These are phyloP conservation scores for Drosophila tropicalis DNA, from an alignment of 1,140 invertebrate genomes.

Conservation along the genomic window DNA sequence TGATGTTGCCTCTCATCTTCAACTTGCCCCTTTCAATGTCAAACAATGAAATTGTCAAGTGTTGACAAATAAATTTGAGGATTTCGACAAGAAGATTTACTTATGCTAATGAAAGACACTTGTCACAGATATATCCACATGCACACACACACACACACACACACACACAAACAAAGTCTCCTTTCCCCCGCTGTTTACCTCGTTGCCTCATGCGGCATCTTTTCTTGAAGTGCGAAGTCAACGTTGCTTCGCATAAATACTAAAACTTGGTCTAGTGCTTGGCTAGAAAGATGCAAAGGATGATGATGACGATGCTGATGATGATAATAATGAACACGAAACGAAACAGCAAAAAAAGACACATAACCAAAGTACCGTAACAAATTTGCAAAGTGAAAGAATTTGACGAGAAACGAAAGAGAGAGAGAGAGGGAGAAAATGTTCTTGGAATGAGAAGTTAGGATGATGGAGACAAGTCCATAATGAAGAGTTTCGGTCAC, in stretches of 20 bases:
- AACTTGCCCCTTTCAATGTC: conserved; percentile 57
- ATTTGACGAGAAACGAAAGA: conserved; percentile 59
- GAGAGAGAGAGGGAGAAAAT: conserved; percentile 62
- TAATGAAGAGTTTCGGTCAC: conserved; percentile 40
- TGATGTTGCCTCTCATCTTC: not conserved
- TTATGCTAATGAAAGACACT: conserved; percentile 82
- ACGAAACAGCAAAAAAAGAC: conserved; percentile 5
- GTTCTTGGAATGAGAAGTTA: conserved; percentile 48
- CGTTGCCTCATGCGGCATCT: conserved; percentile 55
- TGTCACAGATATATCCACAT: conserved; percentile 72
- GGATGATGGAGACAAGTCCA: conserved; percentile 29
- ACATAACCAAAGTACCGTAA: conserved; percentile 66
- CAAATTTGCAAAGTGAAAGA: conserved; percentile 74
- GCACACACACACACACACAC: conserved; percentile 14
- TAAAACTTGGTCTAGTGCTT: conserved; percentile 35
- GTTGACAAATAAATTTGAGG: conserved; percentile 83
- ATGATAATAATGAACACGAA: conserved; percentile 12
- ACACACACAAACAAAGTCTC: not conserved
- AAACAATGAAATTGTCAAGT: conserved; percentile 83
- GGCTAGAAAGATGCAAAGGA: conserved; percentile 16
- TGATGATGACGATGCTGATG: not conserved
- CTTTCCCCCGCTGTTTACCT: not conserved
- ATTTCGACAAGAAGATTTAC: conserved; percentile 74
- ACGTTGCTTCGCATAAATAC: conserved; percentile 75
- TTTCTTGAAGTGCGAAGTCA: conserved; percentile 62